These are phyloP conservation scores for Drosophila albomicans DNA, from an alignment of 1,140 invertebrate species.

Conservation along the genomic window DNA sequence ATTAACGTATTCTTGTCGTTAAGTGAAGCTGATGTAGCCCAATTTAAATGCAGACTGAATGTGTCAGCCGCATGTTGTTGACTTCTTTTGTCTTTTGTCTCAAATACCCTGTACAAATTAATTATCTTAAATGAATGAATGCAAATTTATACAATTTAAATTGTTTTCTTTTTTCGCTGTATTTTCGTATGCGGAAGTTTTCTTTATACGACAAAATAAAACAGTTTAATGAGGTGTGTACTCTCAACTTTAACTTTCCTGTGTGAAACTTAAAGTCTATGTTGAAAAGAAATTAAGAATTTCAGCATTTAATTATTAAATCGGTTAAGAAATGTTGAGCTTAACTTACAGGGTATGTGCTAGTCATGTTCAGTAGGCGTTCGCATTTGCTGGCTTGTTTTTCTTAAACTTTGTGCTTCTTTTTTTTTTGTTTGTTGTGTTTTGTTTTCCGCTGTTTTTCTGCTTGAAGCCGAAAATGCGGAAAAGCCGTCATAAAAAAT, in stretches of 20 bases:
- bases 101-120: conserved; percentile 25
- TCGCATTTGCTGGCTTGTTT: neutral
- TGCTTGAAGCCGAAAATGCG: conserved; percentile 66
- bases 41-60: conserved; percentile 28
- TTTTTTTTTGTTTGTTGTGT: neutral
- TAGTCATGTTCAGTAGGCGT: neutral
- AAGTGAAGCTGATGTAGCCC: conserved; percentile 23
- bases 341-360: conserved; percentile 5
- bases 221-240: no score
- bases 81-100: conserved; percentile 27
- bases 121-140: neutral
- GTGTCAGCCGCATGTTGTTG: conserved; percentile 43
- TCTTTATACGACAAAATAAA: no score
- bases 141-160: conserved; percentile 2
- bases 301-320: no score
- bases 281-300: no score
- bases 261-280: no score
- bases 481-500: conserved; percentile 78
- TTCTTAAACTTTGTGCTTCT: conserved; percentile 8
- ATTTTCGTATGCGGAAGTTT: no score
- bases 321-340: no score
- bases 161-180: neutral
- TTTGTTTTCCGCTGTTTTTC: conserved; percentile 41
- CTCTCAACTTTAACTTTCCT: no score
- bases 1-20: neutral